A percentile compares a stretch with the other conserved stretches of the same genome.
Conservation (phyloP, 2,888 invertebrate genomes). For the Agrilus mali region DNA sequence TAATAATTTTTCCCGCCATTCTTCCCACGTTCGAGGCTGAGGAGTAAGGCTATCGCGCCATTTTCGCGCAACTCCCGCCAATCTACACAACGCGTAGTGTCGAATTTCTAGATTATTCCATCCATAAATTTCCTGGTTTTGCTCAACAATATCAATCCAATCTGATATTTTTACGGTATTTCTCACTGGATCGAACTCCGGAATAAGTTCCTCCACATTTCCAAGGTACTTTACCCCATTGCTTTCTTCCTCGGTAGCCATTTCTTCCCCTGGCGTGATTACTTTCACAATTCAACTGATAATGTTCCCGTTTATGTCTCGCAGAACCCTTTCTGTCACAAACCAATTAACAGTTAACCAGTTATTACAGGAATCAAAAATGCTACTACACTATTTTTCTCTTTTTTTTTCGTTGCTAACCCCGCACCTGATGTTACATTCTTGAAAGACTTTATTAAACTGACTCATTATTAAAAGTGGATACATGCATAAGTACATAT, state of each 20-base stretch:
- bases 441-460: too few relatives aligned
- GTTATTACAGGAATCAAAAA: too few relatives aligned
- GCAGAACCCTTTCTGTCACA: too few relatives aligned
- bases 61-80: slow-evolving; percentile 12
- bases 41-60: slow-evolving; percentile 13
- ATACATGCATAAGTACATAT: too few relatives aligned
- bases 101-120: slow-evolving; percentile 13
- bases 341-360: too few relatives aligned
- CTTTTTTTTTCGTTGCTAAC: too few relatives aligned
- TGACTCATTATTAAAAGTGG: too few relatives aligned
- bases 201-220: slow-evolving; percentile 2
- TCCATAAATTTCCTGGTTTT: slow-evolving; percentile 12
- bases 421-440: too few relatives aligned
- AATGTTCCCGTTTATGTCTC: too few relatives aligned
- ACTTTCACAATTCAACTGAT: too few relatives aligned
- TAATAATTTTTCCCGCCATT: neutral
- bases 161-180: slow-evolving; percentile 3
- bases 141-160: slow-evolving; percentile 14
- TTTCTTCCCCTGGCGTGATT: too few relatives aligned
- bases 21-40: neutral
- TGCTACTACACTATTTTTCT: too few relatives aligned
- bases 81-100: slow-evolving; percentile 12
- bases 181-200: slow-evolving; percentile 7
- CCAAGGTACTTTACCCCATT: neutral
- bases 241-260: neutral